These are phyloP conservation scores for Herpailurus yagouaroundi DNA, from an alignment of 2,113 vertebrate species.

Conservation along the genomic window DNA sequence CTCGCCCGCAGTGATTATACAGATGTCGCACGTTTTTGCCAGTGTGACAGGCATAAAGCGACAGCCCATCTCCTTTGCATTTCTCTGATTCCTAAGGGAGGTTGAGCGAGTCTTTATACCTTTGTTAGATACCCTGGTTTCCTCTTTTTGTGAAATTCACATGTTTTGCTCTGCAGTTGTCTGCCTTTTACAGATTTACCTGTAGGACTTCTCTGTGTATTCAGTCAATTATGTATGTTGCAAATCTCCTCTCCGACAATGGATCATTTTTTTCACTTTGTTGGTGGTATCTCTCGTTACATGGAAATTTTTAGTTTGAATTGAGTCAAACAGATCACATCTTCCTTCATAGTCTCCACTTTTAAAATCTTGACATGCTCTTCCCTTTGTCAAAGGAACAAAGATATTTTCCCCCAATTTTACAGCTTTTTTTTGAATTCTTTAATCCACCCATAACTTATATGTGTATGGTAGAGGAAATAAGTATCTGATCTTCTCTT, in stretches of 20 bases:
- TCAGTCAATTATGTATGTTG: neutral
- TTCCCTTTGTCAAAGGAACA: neutral
- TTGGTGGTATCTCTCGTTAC: neutral
- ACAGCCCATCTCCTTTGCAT: neutral
- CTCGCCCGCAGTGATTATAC: neutral
- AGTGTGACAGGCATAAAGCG: no score
- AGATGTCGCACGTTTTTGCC: neutral
- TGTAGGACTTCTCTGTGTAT: neutral
- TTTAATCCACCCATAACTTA: neutral
- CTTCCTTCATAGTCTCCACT: neutral
- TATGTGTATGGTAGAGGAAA: neutral
- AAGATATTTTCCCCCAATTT: neutral
- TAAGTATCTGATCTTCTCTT: neutral
- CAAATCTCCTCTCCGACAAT: neutral
- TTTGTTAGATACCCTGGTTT: neutral
- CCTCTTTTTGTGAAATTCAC: neutral
- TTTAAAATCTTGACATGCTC: neutral
- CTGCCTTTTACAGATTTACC: neutral
- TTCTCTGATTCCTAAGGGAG: neutral
- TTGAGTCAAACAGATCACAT: neutral
- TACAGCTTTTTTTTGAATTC: neutral
- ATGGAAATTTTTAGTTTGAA: neutral
- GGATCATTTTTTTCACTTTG: neutral
- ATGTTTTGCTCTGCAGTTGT: neutral
- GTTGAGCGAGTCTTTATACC: neutral